phyloP scores from a whole-genome alignment of 1,140 invertebrate species.

The Trichomalopsis sarcophagae region DNA sequence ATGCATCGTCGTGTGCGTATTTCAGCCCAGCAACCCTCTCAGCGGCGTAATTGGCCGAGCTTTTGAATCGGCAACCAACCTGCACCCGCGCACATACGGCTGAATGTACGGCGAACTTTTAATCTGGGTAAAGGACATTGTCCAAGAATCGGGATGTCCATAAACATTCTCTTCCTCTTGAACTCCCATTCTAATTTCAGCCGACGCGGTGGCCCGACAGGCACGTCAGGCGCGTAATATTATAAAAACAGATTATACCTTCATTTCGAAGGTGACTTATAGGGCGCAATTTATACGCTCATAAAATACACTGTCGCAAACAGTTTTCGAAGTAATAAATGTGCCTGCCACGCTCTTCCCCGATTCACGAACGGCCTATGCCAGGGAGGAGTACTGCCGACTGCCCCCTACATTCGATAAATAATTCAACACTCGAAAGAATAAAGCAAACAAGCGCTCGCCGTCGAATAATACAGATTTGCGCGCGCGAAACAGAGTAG shows the following conservation, averaged over 20 bases:
- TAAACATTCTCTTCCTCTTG: not conserved
- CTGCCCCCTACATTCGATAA: not conserved
- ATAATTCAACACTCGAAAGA: not conserved
- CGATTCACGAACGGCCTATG: not conserved
- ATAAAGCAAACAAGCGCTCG: not conserved
- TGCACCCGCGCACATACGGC: not conserved
- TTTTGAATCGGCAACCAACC: conserved; percentile 5
- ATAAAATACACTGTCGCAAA: not conserved
- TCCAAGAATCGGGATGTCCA: not conserved
- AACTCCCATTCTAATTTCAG: not conserved
- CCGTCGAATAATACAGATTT: conserved; percentile 1
- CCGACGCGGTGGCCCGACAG: too few species aligned
- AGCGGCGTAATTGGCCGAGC: conserved; percentile 11
- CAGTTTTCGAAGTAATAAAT: not conserved
- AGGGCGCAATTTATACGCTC: not conserved
- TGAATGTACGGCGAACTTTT: not conserved
- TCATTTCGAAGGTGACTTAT: not conserved
- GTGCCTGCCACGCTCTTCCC: not conserved
- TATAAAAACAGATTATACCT: not conserved
- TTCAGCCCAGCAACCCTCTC: not conserved
- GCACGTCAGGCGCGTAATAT: too few species aligned
- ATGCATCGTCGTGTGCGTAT: not conserved
- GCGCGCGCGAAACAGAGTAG: not conserved
- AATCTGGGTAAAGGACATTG: not conserved
- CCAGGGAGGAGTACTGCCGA: too few species aligned